Conservation (phyloP, 2,797 vertebrate genomes). For the Aldrovandia affinis region DNA sequence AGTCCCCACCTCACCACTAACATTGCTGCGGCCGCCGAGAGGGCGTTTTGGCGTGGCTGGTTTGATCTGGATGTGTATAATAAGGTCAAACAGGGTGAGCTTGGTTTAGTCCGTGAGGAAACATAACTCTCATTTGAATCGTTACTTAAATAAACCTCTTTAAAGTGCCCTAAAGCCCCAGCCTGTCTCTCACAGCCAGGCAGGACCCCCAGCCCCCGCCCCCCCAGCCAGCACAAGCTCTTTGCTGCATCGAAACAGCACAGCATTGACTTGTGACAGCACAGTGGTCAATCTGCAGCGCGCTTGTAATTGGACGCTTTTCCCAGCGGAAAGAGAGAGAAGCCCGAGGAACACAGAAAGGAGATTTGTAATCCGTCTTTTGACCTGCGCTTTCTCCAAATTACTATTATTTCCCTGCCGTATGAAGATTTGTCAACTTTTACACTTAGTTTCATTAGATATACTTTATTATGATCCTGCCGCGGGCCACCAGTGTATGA, state of each 20-base stretch:
- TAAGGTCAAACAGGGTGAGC: background rate
- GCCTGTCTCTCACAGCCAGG: background rate
- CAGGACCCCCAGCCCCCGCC: background rate
- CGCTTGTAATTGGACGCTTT: background rate
- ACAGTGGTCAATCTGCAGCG: too few relatives aligned
- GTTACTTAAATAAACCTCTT: background rate
- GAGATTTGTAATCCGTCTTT: too few relatives aligned
- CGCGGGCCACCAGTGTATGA: background rate
- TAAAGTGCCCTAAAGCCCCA: background rate
- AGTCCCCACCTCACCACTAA: background rate
- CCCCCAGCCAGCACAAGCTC: too few relatives aligned
- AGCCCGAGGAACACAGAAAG: background rate
- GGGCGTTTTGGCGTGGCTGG: background rate
- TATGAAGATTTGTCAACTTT: background rate
- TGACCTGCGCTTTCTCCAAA: background rate
- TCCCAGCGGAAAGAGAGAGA: background rate
- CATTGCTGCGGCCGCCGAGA: background rate
- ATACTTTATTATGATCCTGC: background rate
- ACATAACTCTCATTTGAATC: background rate
- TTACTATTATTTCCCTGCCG: too few relatives aligned
- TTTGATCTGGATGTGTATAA: background rate
- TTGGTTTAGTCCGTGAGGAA: background rate
- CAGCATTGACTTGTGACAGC: too few relatives aligned
- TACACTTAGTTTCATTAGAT: background rate
- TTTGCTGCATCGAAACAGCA: too few relatives aligned